Base-by-base conservation (phyloP, 2,888 invertebrate genomes). In the Cerceris ruficornis region DNA sequence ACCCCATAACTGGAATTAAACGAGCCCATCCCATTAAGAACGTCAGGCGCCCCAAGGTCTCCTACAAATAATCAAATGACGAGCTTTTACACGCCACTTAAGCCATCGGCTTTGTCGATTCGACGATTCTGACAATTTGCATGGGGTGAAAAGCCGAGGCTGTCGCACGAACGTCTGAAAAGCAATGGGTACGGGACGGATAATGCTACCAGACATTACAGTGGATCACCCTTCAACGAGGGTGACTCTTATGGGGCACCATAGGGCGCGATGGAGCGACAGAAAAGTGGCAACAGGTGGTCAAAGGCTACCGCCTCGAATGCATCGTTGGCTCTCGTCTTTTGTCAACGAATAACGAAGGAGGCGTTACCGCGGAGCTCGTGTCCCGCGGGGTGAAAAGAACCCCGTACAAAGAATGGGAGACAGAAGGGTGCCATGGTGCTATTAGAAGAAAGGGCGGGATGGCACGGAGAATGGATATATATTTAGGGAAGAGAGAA, bases 321-420 rank as follows among this genome's bases (percentile, higher is more conserved):
- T 9, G n/a, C 7, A 43, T 7, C 7, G n/a, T 8, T 64, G 57
- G 15, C 11, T 15, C 15, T 69, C 28, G n/a, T 43, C 85, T 81
- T 86, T 88, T 89, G 87, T 89, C 88, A 83, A 85, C 69, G 87
- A 78, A 86, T 80, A 87, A 88, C 81, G 84, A 87, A 88, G 69
- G 69, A 82, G 87, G 84, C 84, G 86, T 87, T 76, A 42, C 72
- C 67, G 69, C 41, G 69, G 42, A 28, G 64, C 69, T 77, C 66
- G 77, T 65, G 76, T 85, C 66, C 82, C 71, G 58, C 58, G 59
- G 78, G 72, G 85, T 82, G 80, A 80, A 83, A 79, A 41, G 50
- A 14, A 69, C 15, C 55, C 57, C 8, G 5, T 55, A 64, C n/a
- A 62, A 76, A 78, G 59, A 70, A 80, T 65, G 67, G 72, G 52